Evolutionary conservation across 37 sponge, comb jelly and placozoan genomes (phyloP).

Genomic region (Chondrilla cf. caribensis): DNA sequence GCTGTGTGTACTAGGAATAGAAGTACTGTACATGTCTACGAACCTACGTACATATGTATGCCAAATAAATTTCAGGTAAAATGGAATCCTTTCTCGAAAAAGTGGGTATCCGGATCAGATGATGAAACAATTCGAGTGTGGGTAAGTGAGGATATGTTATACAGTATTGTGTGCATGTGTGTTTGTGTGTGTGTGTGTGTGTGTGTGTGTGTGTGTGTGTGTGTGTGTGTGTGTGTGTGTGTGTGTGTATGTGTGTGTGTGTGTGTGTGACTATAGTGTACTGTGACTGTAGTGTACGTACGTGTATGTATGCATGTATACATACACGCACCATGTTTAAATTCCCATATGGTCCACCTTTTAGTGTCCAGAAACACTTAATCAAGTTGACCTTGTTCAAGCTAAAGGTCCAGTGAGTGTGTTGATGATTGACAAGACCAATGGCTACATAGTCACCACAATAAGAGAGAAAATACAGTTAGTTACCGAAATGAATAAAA

Average conservation of each 20-base stretch:
- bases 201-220: too few species aligned
- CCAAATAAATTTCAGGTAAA: conserved; percentile 27
- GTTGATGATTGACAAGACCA: conserved; percentile 49
- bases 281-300: too few species aligned
- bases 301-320: too few species aligned
- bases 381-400: neutral
- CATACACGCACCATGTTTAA: neutral
- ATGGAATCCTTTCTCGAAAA: conserved; percentile 35
- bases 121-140: conserved; percentile 70
- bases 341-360: neutral
- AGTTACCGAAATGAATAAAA: neutral
- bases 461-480: conserved; percentile 49
- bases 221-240: too few species aligned
- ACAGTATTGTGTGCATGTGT: neutral
- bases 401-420: conserved; percentile 49
- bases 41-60: too few species aligned
- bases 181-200: too few species aligned
- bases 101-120: conserved; percentile 78
- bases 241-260: too few species aligned
- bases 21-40: neutral
- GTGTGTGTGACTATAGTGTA: too few species aligned
- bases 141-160: conserved; percentile 50
- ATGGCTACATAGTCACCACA: conserved; percentile 54
- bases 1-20: neutral
- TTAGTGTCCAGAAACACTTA: neutral